phyloP scores from a whole-genome alignment of 1,140 invertebrate genomes.

The Drosophila arawakana region DNA sequence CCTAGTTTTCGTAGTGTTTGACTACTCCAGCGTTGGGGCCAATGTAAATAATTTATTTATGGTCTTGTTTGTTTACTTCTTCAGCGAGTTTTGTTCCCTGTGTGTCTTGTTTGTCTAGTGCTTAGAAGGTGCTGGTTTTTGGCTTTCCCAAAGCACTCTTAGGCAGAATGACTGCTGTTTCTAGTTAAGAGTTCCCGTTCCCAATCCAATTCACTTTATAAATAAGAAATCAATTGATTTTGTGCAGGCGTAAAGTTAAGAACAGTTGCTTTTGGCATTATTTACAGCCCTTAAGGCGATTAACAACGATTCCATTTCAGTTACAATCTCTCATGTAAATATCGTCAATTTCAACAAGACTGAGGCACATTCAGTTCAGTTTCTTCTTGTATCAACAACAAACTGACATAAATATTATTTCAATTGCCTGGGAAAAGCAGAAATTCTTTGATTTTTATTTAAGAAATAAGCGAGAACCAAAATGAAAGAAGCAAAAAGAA shows the following conservation, averaged over 20 bases:
- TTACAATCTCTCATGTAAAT: conserved; percentile 44
- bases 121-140: conserved; percentile 66
- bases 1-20: conserved; percentile 47
- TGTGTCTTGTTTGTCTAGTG: conserved; percentile 61
- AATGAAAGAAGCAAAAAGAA: not conserved
- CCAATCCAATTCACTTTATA: conserved; percentile 63
- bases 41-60: conserved; percentile 82
- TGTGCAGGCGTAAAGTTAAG: conserved; percentile 45
- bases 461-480: conserved; percentile 8
- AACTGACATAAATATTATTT: conserved; percentile 59
- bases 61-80: conserved; percentile 75
- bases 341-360: conserved; percentile 44
- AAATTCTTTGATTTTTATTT: conserved; percentile 24
- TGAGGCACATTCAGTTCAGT: conserved; percentile 36
- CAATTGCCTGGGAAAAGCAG: conserved; percentile 29
- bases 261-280: conserved; percentile 50
- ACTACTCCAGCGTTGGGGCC: conserved; percentile 35
- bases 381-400: conserved; percentile 17
- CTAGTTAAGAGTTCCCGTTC: not conserved
- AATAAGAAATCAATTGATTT: conserved; percentile 81
- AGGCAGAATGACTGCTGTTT: conserved; percentile 6
- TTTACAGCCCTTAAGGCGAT: conserved; percentile 78
- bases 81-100: conserved; percentile 10
- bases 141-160: conserved; percentile 34
- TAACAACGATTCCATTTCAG: conserved; percentile 60